Conservation (phyloP, 2,113 vertebrate species). For the Mus musculus region DNA sequence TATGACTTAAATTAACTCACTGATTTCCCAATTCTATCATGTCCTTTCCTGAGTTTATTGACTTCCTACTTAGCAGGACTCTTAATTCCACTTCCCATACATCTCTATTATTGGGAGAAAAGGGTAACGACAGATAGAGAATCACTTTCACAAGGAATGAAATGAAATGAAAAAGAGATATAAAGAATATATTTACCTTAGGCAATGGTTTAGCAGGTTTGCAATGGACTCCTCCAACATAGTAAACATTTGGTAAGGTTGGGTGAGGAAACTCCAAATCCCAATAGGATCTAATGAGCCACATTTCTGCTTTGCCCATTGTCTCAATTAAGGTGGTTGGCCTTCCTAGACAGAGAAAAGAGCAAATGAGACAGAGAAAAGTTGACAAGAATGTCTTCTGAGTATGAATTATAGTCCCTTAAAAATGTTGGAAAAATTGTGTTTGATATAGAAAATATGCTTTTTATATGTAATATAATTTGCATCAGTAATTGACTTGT, state of each 20-base stretch:
- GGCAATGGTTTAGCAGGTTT: not conserved
- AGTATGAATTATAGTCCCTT: too few species aligned
- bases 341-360: not conserved
- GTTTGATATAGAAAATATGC: too few species aligned
- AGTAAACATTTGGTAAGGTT: not conserved
- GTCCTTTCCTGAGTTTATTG: not conserved
- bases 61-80: not conserved
- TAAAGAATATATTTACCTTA: not conserved
- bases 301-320: not conserved
- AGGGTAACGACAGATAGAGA: not conserved
- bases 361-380: not conserved
- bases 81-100: not conserved
- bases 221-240: not conserved
- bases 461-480: not conserved
- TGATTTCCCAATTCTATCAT: not conserved
- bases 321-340: not conserved
- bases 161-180: not conserved
- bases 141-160: not conserved
- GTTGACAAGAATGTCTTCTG: not conserved
- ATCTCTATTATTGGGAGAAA: not conserved
- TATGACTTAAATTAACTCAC: not conserved
- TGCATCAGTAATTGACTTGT: not conserved
- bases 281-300: too few species aligned
- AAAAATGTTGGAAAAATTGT: too few species aligned
- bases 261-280: too few species aligned